Conservation (phyloP, 2,797 vertebrate species). For the Clarias platycephalus region DNA sequence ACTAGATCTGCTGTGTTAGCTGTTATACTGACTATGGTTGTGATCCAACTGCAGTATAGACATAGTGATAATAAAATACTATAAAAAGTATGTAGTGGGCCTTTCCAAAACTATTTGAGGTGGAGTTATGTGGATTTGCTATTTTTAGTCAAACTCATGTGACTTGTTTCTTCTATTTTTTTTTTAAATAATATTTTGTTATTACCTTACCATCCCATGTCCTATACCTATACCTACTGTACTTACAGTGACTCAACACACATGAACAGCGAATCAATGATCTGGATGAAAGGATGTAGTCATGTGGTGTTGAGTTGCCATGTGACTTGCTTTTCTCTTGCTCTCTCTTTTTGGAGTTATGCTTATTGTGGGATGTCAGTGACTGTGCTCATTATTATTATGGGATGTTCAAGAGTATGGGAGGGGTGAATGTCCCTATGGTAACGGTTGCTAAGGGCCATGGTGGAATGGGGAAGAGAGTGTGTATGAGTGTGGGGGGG, state of each 20-base stretch:
- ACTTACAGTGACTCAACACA: not conserved
- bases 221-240: not conserved
- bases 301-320: slow-evolving; percentile 75
- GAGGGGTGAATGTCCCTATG: slow-evolving; percentile 72
- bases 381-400: slow-evolving; percentile 81
- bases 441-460: slow-evolving; percentile 78
- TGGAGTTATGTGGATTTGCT: not conserved
- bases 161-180: not conserved
- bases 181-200: too few species aligned
- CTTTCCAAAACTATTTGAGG: not conserved
- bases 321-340: slow-evolving; percentile 65
- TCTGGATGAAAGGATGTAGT: slow-evolving; percentile 68
- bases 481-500: slow-evolving; percentile 68
- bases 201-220: not conserved
- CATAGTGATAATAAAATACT: not conserved
- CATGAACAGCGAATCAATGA: slow-evolving; percentile 10
- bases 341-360: slow-evolving; percentile 76
- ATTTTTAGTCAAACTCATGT: not conserved
- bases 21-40: not conserved
- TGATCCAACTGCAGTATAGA: not conserved
- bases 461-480: slow-evolving; percentile 79
- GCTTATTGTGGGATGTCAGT: slow-evolving; percentile 85
- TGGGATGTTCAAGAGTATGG: slow-evolving; percentile 74
- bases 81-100: not conserved
- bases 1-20: not conserved